phyloP scores from a whole-genome alignment of 1,140 invertebrate genomes.

The Lineus longissimus region DNA sequence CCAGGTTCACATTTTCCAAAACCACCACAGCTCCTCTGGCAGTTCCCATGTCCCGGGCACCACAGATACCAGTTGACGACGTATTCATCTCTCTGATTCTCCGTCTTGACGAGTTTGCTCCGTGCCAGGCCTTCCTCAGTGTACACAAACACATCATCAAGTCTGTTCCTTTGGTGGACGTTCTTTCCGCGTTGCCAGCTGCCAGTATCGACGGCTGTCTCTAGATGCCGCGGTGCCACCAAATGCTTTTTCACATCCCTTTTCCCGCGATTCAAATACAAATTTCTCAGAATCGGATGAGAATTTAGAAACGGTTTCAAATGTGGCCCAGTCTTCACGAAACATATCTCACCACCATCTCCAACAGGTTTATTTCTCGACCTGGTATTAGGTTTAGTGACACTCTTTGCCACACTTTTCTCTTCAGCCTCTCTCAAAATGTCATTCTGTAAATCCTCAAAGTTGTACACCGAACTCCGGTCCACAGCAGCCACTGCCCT shows the following conservation, averaged over 20 bases:
- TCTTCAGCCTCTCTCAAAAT: too few relatives aligned
- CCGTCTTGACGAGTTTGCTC: conserved; percentile 22
- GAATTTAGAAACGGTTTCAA: conserved; percentile 29
- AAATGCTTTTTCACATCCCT: conserved; percentile 32
- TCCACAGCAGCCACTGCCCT: too few relatives aligned
- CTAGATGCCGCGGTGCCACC: conserved; percentile 23
- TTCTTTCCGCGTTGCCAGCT: conserved; percentile 33
- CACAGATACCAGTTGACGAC: conserved; percentile 46
- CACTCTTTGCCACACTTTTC: background rate
- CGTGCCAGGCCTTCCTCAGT: conserved; percentile 31
- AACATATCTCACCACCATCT: conserved; percentile 10
- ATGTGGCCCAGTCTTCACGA: conserved; percentile 26
- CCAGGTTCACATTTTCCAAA: conserved; percentile 34
- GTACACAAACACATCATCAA: conserved; percentile 41
- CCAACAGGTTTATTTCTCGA: background rate
- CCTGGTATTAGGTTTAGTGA: background rate
- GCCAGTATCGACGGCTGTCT: conserved; percentile 27
- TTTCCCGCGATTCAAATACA: conserved; percentile 41
- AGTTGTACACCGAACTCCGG: too few relatives aligned
- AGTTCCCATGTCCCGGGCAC: conserved; percentile 44
- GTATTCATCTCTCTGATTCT: conserved; percentile 31
- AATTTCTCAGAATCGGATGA: conserved; percentile 32
- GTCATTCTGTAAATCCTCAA: too few relatives aligned
- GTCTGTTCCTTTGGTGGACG: conserved; percentile 33
- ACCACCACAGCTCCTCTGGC: conserved; percentile 36